Conservation (phyloP, 2,113 vertebrate species). For the Erythrocercus mccallii region DNA sequence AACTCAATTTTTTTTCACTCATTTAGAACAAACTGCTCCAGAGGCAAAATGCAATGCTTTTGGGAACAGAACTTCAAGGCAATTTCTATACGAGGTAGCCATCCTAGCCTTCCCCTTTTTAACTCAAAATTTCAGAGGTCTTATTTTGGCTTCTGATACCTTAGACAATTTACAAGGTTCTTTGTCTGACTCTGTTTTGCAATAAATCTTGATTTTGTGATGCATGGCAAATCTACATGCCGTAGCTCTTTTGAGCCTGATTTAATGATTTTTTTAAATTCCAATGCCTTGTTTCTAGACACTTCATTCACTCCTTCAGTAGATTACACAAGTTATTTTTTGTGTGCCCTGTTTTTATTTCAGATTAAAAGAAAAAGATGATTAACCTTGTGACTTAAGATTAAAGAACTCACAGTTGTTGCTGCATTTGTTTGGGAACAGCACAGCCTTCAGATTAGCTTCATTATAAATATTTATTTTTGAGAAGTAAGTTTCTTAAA, state of each 20-base stretch:
- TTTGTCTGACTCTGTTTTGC: neutral
- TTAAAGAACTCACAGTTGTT: neutral
- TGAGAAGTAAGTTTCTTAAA: neutral
- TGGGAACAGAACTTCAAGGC: neutral
- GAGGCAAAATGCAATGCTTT: neutral
- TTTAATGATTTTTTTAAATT: neutral
- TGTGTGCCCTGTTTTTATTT: neutral
- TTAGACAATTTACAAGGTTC: rapidly evolving
- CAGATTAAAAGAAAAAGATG: neutral
- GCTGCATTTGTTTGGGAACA: neutral
- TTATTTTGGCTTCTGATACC: neutral
- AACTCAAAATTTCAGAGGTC: neutral
- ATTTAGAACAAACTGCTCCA: neutral
- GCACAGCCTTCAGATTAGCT: neutral
- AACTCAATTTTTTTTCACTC: neutral
- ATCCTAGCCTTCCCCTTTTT: neutral
- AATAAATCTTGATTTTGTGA: neutral
- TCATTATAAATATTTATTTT: neutral
- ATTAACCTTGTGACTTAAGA: neutral
- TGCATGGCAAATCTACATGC: neutral
- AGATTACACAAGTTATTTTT: neutral
- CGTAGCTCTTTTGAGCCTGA: neutral
- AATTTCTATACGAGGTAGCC: neutral
- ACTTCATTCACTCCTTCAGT: neutral
- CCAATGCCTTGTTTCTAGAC: neutral